Conservation (phyloP, 2,113 vertebrate species). For the Elephantulus edwardii region DNA sequence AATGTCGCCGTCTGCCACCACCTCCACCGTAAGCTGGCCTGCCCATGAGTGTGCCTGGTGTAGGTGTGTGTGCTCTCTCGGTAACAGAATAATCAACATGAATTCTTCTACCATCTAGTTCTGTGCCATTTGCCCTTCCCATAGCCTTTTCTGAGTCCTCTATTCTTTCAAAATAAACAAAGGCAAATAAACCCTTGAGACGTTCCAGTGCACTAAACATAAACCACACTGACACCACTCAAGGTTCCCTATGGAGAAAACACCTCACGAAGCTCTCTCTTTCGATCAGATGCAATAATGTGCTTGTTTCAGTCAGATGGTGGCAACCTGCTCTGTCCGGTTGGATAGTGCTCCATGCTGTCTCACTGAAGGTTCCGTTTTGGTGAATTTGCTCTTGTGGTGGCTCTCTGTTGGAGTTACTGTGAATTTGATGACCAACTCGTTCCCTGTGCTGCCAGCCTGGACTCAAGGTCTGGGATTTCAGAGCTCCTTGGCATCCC, state of each 20-base stretch:
- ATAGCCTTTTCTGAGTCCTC: constrained; percentile 97
- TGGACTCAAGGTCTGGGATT: no score
- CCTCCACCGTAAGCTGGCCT: constrained; percentile 89
- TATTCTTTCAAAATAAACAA: constrained; percentile 95
- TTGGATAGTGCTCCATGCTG: no score
- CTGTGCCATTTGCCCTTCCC: constrained; percentile 96
- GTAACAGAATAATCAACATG: constrained; percentile 96
- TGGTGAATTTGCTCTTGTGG: no score
- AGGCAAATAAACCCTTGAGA: constrained; percentile 96
- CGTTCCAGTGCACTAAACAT: constrained; percentile 94
- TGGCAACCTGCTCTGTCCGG: no score
- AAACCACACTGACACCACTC: constrained; percentile 94
- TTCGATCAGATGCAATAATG: no score
- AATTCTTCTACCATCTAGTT: constrained; percentile 93
- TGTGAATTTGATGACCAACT: no score
- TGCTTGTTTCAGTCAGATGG: no score
- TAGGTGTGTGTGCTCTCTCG: constrained; percentile 94
- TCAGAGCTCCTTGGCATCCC: no score
- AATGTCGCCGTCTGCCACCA: constrained; percentile 89
- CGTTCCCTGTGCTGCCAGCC: no score
- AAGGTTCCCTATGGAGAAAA: constrained; percentile 95
- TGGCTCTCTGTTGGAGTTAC: no score
- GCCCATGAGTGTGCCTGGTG: constrained; percentile 96
- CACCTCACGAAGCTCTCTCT: constrained; percentile 94
- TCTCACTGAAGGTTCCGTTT: no score